Evolutionary conservation across 2,797 vertebrate species (phyloP), one percentile per base, ranked within the genome.

Genomic region (Tapirus indicus): DNA sequence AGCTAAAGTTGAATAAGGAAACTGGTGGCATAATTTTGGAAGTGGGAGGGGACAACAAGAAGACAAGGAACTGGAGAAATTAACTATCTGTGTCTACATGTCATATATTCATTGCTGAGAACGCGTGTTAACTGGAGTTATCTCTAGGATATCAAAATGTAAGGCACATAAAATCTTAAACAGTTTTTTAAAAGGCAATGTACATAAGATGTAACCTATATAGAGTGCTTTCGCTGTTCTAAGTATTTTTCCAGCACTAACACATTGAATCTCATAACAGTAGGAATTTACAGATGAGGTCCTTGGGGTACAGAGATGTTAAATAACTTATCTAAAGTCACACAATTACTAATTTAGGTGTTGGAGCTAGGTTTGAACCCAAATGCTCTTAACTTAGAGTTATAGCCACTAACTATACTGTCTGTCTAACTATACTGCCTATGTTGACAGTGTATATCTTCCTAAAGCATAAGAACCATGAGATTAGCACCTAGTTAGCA

Each of bases 1-100:
- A 69, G 44, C 44, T 10, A 21, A 14, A 94, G 35, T 27, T 86
- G 44, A 78, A 49, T 66, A 60, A 93, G 35, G 49, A 92, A 44
- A 35, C 41, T 62, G 20, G n/a, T 82, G 62, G 18, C 21, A 54
- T 92, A 60, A 91, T 74, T 88, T 85, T 88, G 83, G 77, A 95
- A 27, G 38, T 14, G 27, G 58, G 12, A 84, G 32, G 49, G 18
- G 47, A 84, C 75, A 82, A 74, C 6, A 27, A 47, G 47, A 52
- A 58, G 47, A 35, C 64, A 86, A 82, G 12, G 27, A 68, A 21
- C 27, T 60, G 56, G 58, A 82, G 35, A 38, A 88, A 12, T 60
- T 68, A 80, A 13, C 79, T 32, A 35, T n/a, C n/a, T 54, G 29
- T n/a, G 68, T 80, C 74, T 62, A 16, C 27, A 21, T 32, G 54